These are phyloP conservation scores for Numenius phaeopus DNA, from an alignment of 2,797 vertebrate genomes.

Conservation along the genomic window DNA sequence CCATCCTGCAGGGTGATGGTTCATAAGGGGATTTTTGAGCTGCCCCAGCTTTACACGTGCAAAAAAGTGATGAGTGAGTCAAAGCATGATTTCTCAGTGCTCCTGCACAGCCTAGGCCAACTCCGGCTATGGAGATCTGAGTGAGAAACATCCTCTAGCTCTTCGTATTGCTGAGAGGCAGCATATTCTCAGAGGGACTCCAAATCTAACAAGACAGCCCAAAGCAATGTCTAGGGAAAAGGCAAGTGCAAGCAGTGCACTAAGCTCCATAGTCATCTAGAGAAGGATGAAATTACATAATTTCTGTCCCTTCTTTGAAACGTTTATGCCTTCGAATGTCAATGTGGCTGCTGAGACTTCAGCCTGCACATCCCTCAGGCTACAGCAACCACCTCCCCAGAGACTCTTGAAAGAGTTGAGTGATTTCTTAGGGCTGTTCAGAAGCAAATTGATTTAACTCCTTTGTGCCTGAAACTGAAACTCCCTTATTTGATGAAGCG, in stretches of 20 bases:
- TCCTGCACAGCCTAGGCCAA: neutral
- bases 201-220: neutral
- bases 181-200: neutral
- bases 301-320: neutral
- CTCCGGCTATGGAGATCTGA: neutral
- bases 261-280: neutral
- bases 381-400: neutral
- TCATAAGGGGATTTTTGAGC: neutral
- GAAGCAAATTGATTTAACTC: conserved; percentile 63
- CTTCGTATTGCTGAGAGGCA: neutral
- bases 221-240: neutral
- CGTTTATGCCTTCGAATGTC: neutral
- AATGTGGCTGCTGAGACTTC: conserved; percentile 22
- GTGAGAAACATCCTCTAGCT: neutral
- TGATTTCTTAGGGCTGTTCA: conserved; percentile 33
- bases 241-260: neutral
- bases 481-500: conserved; percentile 8
- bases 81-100: neutral
- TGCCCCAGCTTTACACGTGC: neutral
- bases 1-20: neutral
- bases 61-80: neutral
- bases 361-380: conserved; percentile 9
- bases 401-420: conserved; percentile 26
- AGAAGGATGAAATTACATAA: neutral
- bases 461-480: conserved; percentile 36